Percentiles rank a stretch among this genome's conserved stretches.
phyloP scores from a whole-genome alignment of 2,113 vertebrate genomes.

The Lutjanus erythropterus region DNA sequence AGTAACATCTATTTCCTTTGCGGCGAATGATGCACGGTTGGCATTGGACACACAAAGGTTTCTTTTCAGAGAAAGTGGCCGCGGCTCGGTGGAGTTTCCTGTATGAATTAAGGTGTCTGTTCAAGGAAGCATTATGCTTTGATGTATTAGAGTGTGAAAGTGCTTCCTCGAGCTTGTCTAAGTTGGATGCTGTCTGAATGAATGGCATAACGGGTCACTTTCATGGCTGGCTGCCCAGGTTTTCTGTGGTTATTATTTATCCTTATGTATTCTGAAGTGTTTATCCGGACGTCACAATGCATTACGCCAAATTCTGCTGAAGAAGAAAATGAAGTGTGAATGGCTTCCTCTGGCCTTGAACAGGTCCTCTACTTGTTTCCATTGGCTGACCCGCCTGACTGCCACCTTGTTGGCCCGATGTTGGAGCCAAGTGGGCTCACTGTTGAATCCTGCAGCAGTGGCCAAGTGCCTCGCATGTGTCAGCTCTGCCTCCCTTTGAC shows the following conservation, averaged over 20 bases:
- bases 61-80: conserved; percentile 12
- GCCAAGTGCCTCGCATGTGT: conserved; percentile 52
- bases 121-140: conserved; percentile 33
- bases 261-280: conserved; percentile 43
- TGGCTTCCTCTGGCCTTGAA: conserved; percentile 34
- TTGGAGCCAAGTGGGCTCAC: conserved; percentile 49
- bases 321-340: conserved; percentile 41
- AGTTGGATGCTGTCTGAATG: conserved; percentile 30
- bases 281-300: conserved; percentile 16
- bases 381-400: conserved; percentile 37
- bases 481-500: conserved; percentile 44
- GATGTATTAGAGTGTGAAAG: conserved; percentile 55
- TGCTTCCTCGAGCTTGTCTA: conserved; percentile 51
- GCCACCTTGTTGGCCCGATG: conserved; percentile 48
- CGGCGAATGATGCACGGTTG: conserved; percentile 13
- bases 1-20: conserved; percentile 12
- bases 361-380: conserved; percentile 21
- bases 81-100: conserved; percentile 16
- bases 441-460: conserved; percentile 46
- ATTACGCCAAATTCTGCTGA: conserved; percentile 11
- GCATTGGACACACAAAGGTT: background rate
- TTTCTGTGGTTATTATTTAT: conserved; percentile 50
- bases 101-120: conserved; percentile 34
- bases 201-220: conserved; percentile 63
- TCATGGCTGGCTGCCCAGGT: conserved; percentile 54